These are phyloP conservation scores for Distichodus sexfasciatus DNA, from an alignment of 2,797 vertebrate genomes.

Conservation along the genomic window DNA sequence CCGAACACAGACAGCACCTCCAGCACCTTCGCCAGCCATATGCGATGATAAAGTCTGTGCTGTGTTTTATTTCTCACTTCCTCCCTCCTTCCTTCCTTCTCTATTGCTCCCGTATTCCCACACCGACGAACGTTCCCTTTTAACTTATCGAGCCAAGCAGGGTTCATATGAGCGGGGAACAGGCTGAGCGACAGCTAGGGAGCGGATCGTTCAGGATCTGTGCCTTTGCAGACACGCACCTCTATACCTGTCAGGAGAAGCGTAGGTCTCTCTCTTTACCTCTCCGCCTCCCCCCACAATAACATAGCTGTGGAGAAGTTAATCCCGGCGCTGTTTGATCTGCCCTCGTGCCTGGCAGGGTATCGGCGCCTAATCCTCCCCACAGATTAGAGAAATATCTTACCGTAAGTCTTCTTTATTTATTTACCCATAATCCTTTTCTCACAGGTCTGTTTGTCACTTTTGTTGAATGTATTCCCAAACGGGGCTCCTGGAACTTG, in stretches of 20 bases:
- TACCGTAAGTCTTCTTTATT: slow-evolving; percentile 43
- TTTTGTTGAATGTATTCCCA: slow-evolving; percentile 15
- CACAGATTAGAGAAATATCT: slow-evolving; percentile 47
- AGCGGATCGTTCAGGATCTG: too few species aligned
- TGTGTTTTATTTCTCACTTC: slow-evolving; percentile 38
- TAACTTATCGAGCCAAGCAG: neutral
- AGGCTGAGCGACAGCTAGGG: slow-evolving; percentile 4
- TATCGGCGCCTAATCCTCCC: slow-evolving; percentile 47
- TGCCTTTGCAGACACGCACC: neutral
- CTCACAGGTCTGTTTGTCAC: slow-evolving; percentile 1
- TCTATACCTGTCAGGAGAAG: slow-evolving; percentile 15
- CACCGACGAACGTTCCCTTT: neutral
- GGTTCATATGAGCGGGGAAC: slow-evolving; percentile 20
- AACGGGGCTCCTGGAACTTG: neutral
- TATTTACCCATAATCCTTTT: slow-evolving; percentile 47
- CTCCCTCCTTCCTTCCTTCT: slow-evolving; percentile 23
- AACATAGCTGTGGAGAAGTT: slow-evolving; percentile 1
- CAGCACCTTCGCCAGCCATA: slow-evolving; percentile 25
- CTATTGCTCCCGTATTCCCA: slow-evolving; percentile 17
- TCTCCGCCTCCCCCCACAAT: too few species aligned
- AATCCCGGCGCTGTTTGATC: slow-evolving; percentile 38
- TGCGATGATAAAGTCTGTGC: slow-evolving; percentile 25
- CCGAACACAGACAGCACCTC: slow-evolving; percentile 44
- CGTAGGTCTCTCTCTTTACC: neutral
- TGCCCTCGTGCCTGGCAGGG: slow-evolving; percentile 24